Base-by-base conservation (phyloP, 2,113 vertebrate species). In the Carassius auratus region DNA sequence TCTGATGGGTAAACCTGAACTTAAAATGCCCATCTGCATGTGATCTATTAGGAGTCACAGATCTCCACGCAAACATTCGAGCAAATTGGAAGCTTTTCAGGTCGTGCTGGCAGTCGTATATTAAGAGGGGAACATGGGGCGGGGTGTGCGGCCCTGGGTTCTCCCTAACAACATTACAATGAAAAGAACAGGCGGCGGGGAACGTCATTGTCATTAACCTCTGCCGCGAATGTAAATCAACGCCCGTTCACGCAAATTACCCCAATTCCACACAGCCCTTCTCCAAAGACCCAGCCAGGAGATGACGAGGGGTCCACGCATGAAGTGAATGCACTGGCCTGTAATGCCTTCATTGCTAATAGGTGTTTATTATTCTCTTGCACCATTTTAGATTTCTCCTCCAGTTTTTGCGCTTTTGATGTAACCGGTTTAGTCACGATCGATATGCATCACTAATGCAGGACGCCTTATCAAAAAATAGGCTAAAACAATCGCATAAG, bases 201-300 rank as follows among this genome's bases (percentile, higher is more conserved):
- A 96, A 93, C 93, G 93, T 94, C 95, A 92, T 92, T 88, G 89
- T 95, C 95, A 96, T 96, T 96, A 96, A 97, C 96, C 96, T 96
- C 95, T 95, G 93, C 88, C 94, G 93, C 90, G 90, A 91, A 93
- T 91, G 95, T 96, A 96, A 96, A 96, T 97, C 96, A 96, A 92
- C 88, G 90, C 89, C 90, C 91, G 94, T 94, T 94, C 93, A 94
- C 92, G 87, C 93, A 94, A 96, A 95, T 96, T 95, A 95, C 93
- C 92, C 92, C 93, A 76, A 64, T 94, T 95, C 92, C 92, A 92
- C 89, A 84, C 88, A 76, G 89, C 90, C 90, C 90, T 89, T 91
- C 89, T 92, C 88, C 66, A 82, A 92, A 92, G 91, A 86, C 88
- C 33, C 74, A 0, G 66, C 61, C 83, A 81, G 87, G 87, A 84